Evolutionary conservation across 2,113 vertebrate genomes (phyloP).

Genomic region (Tachysurus vachellii): DNA sequence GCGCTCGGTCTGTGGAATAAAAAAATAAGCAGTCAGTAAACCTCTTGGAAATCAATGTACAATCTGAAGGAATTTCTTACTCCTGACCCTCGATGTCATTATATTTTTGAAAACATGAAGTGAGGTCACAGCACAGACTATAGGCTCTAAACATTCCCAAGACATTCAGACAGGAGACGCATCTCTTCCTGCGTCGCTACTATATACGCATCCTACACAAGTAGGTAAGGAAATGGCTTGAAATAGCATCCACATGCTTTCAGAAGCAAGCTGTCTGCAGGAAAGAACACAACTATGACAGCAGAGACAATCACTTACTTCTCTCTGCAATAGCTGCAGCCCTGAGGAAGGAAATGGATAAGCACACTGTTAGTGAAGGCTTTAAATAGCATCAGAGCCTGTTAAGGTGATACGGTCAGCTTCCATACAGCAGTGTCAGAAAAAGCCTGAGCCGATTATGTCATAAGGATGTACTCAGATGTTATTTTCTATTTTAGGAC

Average conservation of each 20-base stretch:
- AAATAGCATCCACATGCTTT: slow-evolving; percentile 34
- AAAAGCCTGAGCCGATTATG: slow-evolving; percentile 52
- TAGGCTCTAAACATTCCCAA: slow-evolving; percentile 1
- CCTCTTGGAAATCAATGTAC: slow-evolving; percentile 9
- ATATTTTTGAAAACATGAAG: neutral
- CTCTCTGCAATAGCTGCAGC: slow-evolving; percentile 94
- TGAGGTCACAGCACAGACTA: neutral
- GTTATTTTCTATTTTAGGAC: neutral
- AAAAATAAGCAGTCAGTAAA: slow-evolving; percentile 23
- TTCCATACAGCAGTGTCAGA: slow-evolving; percentile 59
- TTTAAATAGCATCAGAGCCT: slow-evolving; percentile 53
- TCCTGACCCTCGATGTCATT: neutral
- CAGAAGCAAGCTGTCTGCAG: slow-evolving; percentile 40
- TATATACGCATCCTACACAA: neutral
- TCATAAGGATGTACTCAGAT: slow-evolving; percentile 24
- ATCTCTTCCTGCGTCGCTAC: neutral
- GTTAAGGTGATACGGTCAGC: slow-evolving; percentile 11
- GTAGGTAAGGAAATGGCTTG: neutral
- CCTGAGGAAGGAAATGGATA: slow-evolving; percentile 71
- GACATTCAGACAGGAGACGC: slow-evolving; percentile 21
- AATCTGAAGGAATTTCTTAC: neutral
- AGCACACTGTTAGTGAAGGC: slow-evolving; percentile 60
- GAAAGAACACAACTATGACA: slow-evolving; percentile 34
- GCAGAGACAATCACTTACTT: slow-evolving; percentile 83
- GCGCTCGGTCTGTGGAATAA: slow-evolving; percentile 84